Percentiles rank a stretch among this genome's conserved stretches.
These are phyloP conservation scores for Epizoanthus rinbou DNA, from an alignment of 92 coral and sea anemone genomes.

Conservation along the genomic window DNA sequence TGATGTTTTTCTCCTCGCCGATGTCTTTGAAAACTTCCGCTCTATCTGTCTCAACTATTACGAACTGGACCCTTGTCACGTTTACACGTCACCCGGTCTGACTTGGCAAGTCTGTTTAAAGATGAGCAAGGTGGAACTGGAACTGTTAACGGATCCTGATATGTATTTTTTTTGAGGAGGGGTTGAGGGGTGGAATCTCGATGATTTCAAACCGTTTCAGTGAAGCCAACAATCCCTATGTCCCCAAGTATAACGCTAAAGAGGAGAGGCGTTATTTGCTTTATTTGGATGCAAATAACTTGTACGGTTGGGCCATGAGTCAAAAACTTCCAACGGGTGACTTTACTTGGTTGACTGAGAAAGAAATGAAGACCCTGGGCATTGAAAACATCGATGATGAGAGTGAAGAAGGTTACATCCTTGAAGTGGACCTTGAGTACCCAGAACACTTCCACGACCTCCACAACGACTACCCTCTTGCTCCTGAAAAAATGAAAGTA, in stretches of 20 bases:
- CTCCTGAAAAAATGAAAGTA: constrained; percentile 50
- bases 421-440: constrained; percentile 49
- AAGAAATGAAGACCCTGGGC: constrained; percentile 26
- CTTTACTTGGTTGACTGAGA: constrained; percentile 38
- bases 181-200: constrained; percentile 39
- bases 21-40: constrained; percentile 47
- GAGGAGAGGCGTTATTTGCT: background rate
- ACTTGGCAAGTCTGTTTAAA: constrained; percentile 60
- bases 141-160: constrained; percentile 46
- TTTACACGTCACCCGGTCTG: constrained; percentile 44
- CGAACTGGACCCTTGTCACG: constrained; percentile 35
- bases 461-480: constrained; percentile 17
- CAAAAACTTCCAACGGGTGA: constrained; percentile 48
- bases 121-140: constrained; percentile 57
- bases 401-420: constrained; percentile 54
- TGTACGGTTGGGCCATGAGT: constrained; percentile 50
- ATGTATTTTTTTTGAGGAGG: constrained; percentile 50
- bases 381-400: constrained; percentile 23
- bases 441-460: constrained; percentile 37
- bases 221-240: constrained; percentile 52
- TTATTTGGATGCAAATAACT: constrained; percentile 53
- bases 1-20: constrained; percentile 27
- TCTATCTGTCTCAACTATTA: constrained; percentile 32
- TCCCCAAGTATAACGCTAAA: constrained; percentile 20
- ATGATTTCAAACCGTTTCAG: constrained; percentile 44